Percentiles rank a stretch among this genome's conserved stretches.
Evolutionary conservation across 2,888 invertebrate genomes (phyloP).

Genomic region (Lithosia quadra): DNA sequence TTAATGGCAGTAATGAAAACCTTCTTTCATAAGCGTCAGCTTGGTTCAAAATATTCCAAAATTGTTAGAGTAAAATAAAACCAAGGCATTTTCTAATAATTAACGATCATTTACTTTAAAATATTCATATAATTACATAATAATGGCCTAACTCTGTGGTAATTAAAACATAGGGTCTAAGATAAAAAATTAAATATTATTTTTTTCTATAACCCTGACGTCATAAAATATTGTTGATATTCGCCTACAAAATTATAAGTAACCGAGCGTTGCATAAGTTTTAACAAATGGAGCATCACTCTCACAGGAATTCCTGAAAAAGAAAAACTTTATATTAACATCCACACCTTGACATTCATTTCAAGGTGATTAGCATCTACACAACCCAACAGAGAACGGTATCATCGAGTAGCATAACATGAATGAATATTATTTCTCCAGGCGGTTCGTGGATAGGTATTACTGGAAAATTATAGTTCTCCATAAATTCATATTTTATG

Average conservation of each 20-base stretch:
- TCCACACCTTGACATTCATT: neutral
- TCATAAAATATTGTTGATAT: constrained; percentile 79
- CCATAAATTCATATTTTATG: neutral
- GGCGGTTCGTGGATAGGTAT: neutral
- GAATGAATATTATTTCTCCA: no score
- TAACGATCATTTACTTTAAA: constrained; percentile 87
- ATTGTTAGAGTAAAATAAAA: constrained; percentile 63
- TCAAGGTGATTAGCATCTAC: neutral
- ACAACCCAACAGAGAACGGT: neutral
- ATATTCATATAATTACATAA: constrained; percentile 84
- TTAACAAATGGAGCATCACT: constrained; percentile 97
- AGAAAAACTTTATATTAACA: constrained; percentile 52
- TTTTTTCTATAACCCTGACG: constrained; percentile 74
- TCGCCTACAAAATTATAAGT: constrained; percentile 91
- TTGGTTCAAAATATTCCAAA: neutral
- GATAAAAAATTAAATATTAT: constrained; percentile 79
- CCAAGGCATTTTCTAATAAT: constrained; percentile 78
- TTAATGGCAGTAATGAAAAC: no score
- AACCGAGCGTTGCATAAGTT: constrained; percentile 97
- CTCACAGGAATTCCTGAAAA: constrained; percentile 94
- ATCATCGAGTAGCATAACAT: neutral
- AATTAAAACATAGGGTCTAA: constrained; percentile 79
- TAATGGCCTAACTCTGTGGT: constrained; percentile 76
- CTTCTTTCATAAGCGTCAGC: neutral
- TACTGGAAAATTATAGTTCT: neutral